Evolutionary conservation across 2,797 vertebrate genomes (phyloP).

Genomic region (Cottoperca gobio): DNA sequence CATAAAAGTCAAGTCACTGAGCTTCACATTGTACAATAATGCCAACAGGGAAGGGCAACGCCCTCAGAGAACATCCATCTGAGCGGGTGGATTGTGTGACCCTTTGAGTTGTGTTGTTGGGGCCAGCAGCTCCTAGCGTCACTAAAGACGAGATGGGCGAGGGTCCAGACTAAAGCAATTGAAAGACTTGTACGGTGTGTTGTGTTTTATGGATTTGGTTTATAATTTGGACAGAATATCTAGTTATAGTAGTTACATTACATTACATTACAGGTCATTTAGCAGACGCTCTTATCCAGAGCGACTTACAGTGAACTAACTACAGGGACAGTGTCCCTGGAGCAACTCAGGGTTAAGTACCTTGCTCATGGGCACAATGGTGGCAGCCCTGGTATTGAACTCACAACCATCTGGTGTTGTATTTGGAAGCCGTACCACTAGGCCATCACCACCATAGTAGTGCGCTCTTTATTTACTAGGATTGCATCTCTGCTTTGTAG

Average conservation of each 20-base stretch:
- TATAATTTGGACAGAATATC: neutral
- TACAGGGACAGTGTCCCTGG: too few relatives aligned
- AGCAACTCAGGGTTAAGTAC: too few relatives aligned
- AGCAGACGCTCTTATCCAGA: too few relatives aligned
- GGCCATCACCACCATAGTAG: too few relatives aligned
- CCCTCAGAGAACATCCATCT: neutral
- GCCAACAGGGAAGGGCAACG: neutral
- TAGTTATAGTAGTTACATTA: too few relatives aligned
- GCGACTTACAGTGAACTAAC: too few relatives aligned
- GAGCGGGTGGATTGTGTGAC: conserved; percentile 3
- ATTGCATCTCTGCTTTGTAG: neutral
- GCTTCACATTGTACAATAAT: conserved; percentile 4
- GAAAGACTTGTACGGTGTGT: neutral
- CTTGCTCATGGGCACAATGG: too few relatives aligned
- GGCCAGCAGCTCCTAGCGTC: neutral
- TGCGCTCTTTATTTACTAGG: neutral
- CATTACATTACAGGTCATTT: too few relatives aligned
- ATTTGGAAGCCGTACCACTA: too few relatives aligned
- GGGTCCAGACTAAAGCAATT: neutral
- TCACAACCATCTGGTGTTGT: too few relatives aligned
- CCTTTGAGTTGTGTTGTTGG: conserved; percentile 9
- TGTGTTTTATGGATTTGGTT: neutral
- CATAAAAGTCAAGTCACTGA: conserved; percentile 41
- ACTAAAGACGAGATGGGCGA: conserved; percentile 6
- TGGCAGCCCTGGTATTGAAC: too few relatives aligned